Conservation (phyloP, 2,888 invertebrate genomes). For the Bellardia pandia region DNA sequence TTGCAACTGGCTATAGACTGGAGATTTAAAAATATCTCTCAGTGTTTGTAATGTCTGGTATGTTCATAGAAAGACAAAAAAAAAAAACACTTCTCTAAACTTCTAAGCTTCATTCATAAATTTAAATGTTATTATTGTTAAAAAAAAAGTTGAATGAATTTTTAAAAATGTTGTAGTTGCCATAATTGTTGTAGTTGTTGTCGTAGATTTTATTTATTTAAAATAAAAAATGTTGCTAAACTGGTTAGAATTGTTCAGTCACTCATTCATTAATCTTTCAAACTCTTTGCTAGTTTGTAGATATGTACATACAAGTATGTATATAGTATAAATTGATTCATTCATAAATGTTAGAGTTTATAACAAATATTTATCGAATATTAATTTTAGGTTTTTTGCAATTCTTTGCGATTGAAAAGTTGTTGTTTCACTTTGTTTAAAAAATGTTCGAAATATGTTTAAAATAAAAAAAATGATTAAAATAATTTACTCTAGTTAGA, state of each 20-base stretch:
- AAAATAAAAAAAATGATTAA: background rate
- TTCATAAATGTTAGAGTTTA: slow-evolving; percentile 65
- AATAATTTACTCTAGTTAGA: slow-evolving; percentile 27
- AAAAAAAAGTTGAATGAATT: slow-evolving; percentile 66
- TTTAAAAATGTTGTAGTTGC: slow-evolving; percentile 30
- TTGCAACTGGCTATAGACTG: too few relatives aligned
- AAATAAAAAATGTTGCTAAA: slow-evolving; percentile 60
- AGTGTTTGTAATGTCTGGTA: slow-evolving; percentile 13
- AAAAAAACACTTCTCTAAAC: background rate
- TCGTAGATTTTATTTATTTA: slow-evolving; percentile 3
- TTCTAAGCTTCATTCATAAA: slow-evolving; percentile 62
- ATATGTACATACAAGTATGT: background rate
- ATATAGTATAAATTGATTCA: slow-evolving; percentile 15
- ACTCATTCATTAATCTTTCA: slow-evolving; percentile 18
- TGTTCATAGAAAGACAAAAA: background rate
- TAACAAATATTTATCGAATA: slow-evolving; percentile 43
- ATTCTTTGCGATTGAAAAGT: slow-evolving; percentile 50
- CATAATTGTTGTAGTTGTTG: slow-evolving; percentile 26
- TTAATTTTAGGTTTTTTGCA: slow-evolving; percentile 31
- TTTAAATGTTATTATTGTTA: slow-evolving; percentile 32
- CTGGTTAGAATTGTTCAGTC: slow-evolving; percentile 55
- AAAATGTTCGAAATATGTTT: background rate
- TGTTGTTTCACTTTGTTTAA: slow-evolving; percentile 41
- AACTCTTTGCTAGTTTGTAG: background rate
- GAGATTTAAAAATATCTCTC: background rate